phyloP scores from a whole-genome alignment of 2,888 invertebrate species.

The Anthrax anthrax region DNA sequence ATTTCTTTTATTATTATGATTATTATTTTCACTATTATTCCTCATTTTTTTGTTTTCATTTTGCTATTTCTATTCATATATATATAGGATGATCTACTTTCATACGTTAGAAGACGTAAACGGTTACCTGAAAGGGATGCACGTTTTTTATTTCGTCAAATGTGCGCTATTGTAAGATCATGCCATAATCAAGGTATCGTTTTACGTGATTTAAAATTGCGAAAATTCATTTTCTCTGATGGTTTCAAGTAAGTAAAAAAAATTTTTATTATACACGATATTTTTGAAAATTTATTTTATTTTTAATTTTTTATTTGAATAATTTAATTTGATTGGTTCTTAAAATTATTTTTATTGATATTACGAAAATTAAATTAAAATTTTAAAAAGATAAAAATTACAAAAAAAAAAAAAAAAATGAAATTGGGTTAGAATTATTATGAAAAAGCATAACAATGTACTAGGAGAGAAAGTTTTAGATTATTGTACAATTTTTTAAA shows the following conservation, averaged over 20 bases:
- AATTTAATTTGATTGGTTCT: too few relatives aligned
- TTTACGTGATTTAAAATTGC: slow-evolving; percentile 77
- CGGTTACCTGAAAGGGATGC: slow-evolving; percentile 73
- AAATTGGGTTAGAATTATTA: too few relatives aligned
- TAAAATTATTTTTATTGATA: background rate
- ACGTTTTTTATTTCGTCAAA: slow-evolving; percentile 65
- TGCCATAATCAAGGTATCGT: slow-evolving; percentile 83
- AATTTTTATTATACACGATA: background rate
- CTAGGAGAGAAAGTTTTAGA: too few relatives aligned
- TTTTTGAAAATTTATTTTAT: background rate
- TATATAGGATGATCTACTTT: slow-evolving; percentile 71
- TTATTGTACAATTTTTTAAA: too few relatives aligned
- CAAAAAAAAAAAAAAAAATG: too few relatives aligned
- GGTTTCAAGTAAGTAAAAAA: slow-evolving; percentile 55
- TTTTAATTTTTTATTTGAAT: background rate
- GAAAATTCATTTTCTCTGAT: slow-evolving; percentile 87
- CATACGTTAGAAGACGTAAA: slow-evolving; percentile 69
- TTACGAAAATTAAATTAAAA: too few relatives aligned
- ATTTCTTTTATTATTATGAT: slow-evolving; percentile 1
- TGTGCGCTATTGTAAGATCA: slow-evolving; percentile 68
- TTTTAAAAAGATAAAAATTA: too few relatives aligned
- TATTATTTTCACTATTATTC: too few relatives aligned
- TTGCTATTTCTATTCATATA: background rate
- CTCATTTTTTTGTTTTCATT: background rate
- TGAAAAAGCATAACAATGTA: too few relatives aligned